Evolutionary conservation across 2,888 invertebrate genomes (phyloP), one percentile per base, ranked within the genome.

Genomic region (Leucozona laternaria): DNA sequence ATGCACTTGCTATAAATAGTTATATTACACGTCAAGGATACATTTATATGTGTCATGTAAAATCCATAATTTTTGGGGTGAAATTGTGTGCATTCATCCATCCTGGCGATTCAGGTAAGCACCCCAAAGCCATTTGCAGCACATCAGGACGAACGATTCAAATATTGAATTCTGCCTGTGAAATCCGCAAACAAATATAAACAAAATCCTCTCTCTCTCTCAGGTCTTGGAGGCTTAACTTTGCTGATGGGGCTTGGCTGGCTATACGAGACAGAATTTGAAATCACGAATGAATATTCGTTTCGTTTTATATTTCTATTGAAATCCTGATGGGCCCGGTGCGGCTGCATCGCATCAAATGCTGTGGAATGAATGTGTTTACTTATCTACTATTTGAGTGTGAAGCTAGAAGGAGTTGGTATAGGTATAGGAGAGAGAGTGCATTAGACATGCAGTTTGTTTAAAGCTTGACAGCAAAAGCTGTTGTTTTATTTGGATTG

Each of bases 101-200:
- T 53, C 5, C 22, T 22, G 17, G 37, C 4, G 20, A 40, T 20
- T 11, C 22, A 25, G 22, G 8, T 22, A 28, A 45, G 62, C 62
- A 64, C 40, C 43, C 50, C 75, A 75, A 58, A 64, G 64, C 60
- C 79, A 80, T 84, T 84, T 66, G 58, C 45, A 53, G 58, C 45
- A 53, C 76, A 66, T 66, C 62, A 58, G 57, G 79, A 58, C 62
- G 76, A 71, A 37, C 71, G 64, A 71, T 79, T 83, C 70, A 60
- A 79, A 83, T 79, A 83, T 79, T 64, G 68, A 83, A 62, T 72
- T 70, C 43, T 45, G 55, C 73, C 40, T 68, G 48, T 43, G 31
- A 22, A 77, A 82, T 79, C 64, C 70, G 70, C 64, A 83, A 55
- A 5, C 70, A 70, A 53, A 43, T 48, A 40, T 57, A 57, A 75